Evolutionary conservation across 2,113 vertebrate species (phyloP).

Genomic region (Oxyruncus cristatus): DNA sequence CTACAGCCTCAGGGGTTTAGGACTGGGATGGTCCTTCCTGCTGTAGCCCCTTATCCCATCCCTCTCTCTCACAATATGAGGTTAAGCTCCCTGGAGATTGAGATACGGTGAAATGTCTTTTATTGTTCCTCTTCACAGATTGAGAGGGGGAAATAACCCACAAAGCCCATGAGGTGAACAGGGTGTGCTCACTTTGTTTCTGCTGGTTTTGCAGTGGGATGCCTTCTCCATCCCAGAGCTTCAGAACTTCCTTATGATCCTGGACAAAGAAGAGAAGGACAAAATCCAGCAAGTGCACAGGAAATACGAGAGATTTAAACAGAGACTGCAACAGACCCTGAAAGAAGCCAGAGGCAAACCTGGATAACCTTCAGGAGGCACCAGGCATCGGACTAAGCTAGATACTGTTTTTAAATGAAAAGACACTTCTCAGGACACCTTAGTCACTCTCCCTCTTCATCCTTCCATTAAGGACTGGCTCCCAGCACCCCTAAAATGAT

Average conservation of each 20-base stretch:
- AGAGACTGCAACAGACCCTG: constrained; percentile 84
- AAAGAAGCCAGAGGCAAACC: constrained; percentile 75
- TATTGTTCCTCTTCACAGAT: not conserved
- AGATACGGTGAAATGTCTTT: not conserved
- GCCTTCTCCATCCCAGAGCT: constrained; percentile 96
- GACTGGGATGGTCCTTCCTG: not conserved
- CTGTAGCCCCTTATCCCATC: not conserved
- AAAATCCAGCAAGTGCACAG: constrained; percentile 86
- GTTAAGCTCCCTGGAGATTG: not conserved
- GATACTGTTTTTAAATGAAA: constrained; percentile 52
- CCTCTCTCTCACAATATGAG: not conserved
- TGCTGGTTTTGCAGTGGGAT: constrained; percentile 83
- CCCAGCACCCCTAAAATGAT: not conserved
- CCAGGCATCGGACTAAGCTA: constrained; percentile 36
- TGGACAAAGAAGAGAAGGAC: constrained; percentile 91
- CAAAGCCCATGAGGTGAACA: not conserved
- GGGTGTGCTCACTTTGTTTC: not conserved
- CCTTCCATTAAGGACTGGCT: not conserved
- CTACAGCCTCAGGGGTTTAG: not conserved
- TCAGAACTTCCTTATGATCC: constrained; percentile 93
- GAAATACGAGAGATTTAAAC: constrained; percentile 82
- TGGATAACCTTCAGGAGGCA: constrained; percentile 64
- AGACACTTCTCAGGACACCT: constrained; percentile 75
- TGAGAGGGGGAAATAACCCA: not conserved
- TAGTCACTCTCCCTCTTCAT: not conserved